These are phyloP conservation scores for Saccopteryx leptura DNA, from an alignment of 2,113 vertebrate species.

Conservation along the genomic window DNA sequence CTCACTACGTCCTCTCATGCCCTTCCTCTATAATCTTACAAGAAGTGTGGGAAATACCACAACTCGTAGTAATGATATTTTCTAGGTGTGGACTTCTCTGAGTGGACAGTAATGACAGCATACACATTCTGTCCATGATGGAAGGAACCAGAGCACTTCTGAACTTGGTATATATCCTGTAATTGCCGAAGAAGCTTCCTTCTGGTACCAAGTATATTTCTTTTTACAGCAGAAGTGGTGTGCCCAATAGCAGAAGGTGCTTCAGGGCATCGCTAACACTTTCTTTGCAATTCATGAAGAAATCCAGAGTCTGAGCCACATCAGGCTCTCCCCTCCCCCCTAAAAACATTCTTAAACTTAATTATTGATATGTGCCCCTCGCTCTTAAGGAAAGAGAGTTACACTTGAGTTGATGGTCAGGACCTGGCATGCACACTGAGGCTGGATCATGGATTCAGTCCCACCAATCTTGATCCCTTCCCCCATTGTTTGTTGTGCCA, in stretches of 20 bases:
- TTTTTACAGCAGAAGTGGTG: not conserved
- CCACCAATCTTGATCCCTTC: conserved; percentile 75
- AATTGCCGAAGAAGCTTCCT: not conserved
- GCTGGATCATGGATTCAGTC: conserved; percentile 74
- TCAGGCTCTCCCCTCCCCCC: not conserved
- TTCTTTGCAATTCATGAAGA: not conserved
- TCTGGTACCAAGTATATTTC: not conserved
- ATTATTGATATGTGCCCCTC: not conserved
- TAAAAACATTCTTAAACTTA: conserved; percentile 34
- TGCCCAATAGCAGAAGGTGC: not conserved
- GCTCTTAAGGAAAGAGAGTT: conserved; percentile 67
- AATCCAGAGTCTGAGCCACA: not conserved
- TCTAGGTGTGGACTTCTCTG: not conserved
- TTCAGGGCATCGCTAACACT: not conserved
- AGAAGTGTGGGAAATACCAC: not conserved
- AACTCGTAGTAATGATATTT: not conserved
- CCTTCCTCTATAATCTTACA: not conserved
- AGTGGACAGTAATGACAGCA: not conserved
- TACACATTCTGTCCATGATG: not conserved
- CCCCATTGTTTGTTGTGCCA: conserved; percentile 72
- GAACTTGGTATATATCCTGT: not conserved
- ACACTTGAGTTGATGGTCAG: conserved; percentile 79
- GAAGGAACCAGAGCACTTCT: not conserved
- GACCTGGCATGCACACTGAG: conserved; percentile 78
- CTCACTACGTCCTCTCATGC: not conserved